Base-by-base conservation (phyloP, 92 coral and sea anemone genomes). In the Plumapathes pennacea region DNA sequence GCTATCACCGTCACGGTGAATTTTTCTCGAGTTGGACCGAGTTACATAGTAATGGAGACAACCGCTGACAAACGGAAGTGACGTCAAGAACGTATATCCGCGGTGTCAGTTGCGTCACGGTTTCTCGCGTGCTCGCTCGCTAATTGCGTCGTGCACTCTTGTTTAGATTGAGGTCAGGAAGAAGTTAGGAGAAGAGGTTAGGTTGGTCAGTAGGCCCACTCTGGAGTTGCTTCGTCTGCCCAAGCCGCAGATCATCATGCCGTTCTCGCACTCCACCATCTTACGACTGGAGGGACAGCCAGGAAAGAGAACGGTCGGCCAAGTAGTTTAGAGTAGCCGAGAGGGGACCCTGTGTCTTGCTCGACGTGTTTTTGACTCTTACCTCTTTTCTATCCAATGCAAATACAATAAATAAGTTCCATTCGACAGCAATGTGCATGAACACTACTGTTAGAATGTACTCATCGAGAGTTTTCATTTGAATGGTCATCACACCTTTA, bases 181-280 rank as follows among this genome's bases (percentile, higher is more conserved):
- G 42, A 60, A 37, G 61, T 28, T 60, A 34, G 85, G 47, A 20
- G 32, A 34, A 4, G 57, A 57, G 14, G 57, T 62, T 21, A 54
- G 25, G 21, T 43, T 60, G 25, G 39, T 77, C n/a, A 44, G 74
- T 38, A 80, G 64, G 20, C 54, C 68, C 25, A 67, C 77, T 20
- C 56, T 62, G 8, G 84, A 72, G 19, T 26, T 67, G 34, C 57
- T 76, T 20, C 95, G 76, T 32, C 69, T 85, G 19, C 85, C 89
- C 7, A 88, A 81, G 68, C 86, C 94, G 11, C 69, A 85, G 52
- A 69, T 71, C 27, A 58, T 88, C 45, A 66, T 62, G 25, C 96
- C 88, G 21, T 85, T 82, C 69, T 72, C 89, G n/a, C 69, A 72
- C 40, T 37, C 80, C 50, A 32, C 47, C 41, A 62, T 39, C 13